A percentile compares a stretch with the other conserved stretches of the same genome.
Evolutionary conservation across 2,888 invertebrate genomes (phyloP).

Genomic region (Vanessa cardui): DNA sequence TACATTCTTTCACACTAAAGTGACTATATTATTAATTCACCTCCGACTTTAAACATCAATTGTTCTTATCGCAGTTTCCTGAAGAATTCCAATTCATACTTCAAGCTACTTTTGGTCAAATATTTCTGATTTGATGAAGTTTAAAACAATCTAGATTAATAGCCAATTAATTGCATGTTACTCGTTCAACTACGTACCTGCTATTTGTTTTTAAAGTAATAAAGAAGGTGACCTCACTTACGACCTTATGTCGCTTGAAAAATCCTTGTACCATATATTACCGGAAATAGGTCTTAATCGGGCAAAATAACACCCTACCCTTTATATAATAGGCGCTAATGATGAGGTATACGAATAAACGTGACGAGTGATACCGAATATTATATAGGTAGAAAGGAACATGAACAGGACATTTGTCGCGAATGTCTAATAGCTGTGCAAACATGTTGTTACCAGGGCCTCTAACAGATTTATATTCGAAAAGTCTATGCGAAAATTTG

Average conservation of each 20-base stretch:
- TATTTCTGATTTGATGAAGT: constrained; percentile 26
- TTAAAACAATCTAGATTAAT: constrained; percentile 32
- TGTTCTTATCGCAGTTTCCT: constrained; percentile 31
- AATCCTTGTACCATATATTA: neutral
- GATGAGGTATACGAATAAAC: neutral
- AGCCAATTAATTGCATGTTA: constrained; percentile 19
- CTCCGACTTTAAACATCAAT: constrained; percentile 30
- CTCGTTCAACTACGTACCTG: neutral
- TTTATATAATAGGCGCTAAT: neutral
- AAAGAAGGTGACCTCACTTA: neutral
- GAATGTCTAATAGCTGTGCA: constrained; percentile 68
- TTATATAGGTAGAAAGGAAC: constrained; percentile 13
- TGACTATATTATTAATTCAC: constrained; percentile 22
- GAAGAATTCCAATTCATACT: constrained; percentile 32
- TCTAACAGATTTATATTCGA: constrained; percentile 53
- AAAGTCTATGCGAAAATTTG: constrained; percentile 61
- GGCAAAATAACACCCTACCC: neutral
- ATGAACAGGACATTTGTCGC: constrained; percentile 57
- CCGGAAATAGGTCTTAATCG: neutral
- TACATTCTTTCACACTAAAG: constrained; percentile 15
- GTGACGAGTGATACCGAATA: constrained; percentile 7
- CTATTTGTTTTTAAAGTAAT: neutral
- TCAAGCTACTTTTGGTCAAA: constrained; percentile 27
- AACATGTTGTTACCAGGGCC: constrained; percentile 55
- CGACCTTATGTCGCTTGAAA: neutral